These are phyloP conservation scores for Marronus borbonicus DNA, from an alignment of 2,888 invertebrate species.

Conservation along the genomic window DNA sequence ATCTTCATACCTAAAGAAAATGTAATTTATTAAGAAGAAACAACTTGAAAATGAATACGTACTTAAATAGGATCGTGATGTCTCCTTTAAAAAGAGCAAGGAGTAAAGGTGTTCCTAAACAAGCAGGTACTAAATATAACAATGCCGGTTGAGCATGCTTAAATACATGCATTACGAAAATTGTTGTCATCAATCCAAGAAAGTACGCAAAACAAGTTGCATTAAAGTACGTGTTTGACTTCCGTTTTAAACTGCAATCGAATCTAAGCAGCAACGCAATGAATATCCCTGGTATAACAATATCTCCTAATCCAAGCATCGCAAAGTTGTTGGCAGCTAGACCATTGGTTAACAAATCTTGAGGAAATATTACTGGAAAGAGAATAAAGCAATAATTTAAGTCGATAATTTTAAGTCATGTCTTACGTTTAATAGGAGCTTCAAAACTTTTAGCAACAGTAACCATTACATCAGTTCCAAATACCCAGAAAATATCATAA, in stretches of 20 bases:
- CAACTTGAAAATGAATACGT: constrained; percentile 69
- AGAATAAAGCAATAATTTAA: constrained; percentile 22
- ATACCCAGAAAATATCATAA: constrained; percentile 99
- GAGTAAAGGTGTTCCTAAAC: constrained; percentile 91
- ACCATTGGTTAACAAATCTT: constrained; percentile 96
- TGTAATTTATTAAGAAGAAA: constrained; percentile 41
- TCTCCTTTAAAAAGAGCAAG: constrained; percentile 93
- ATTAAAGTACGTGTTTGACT: constrained; percentile 89
- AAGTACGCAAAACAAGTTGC: constrained; percentile 95
- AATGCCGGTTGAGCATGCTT: constrained; percentile 99
- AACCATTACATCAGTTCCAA: constrained; percentile 99
- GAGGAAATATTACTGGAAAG: constrained; percentile 94
- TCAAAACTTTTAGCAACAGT: constrained; percentile 99
- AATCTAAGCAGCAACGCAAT: constrained; percentile 96
- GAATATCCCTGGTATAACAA: constrained; percentile 99
- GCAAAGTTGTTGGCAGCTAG: constrained; percentile 94
- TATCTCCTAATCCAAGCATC: constrained; percentile 99
- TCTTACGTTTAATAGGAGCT: constrained; percentile 95
- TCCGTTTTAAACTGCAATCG: constrained; percentile 90
- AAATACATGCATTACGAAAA: constrained; percentile 98
- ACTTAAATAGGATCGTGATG: constrained; percentile 91
- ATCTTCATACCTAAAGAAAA: constrained; percentile 78
- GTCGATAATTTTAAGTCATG: too few relatives aligned
- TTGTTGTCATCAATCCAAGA: constrained; percentile 92
- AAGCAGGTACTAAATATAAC: constrained; percentile 96